Conservation (phyloP, 1,140 invertebrate species). For the Wasmannia auropunctata region DNA sequence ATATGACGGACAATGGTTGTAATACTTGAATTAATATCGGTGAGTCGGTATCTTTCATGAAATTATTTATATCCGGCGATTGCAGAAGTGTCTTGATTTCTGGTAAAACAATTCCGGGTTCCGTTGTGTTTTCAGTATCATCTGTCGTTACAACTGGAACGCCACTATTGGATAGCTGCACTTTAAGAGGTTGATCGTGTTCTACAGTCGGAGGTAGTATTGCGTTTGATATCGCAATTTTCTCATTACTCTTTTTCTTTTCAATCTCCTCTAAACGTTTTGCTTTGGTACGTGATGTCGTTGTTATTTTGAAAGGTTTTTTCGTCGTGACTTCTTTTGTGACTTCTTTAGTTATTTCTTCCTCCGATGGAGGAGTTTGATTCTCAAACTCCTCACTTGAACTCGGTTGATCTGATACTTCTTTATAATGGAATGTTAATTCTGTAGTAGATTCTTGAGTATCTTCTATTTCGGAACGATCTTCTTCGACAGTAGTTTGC, state of each 20-base stretch:
- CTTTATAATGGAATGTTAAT: not conserved
- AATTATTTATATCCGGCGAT: not conserved
- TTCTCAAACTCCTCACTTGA: not conserved
- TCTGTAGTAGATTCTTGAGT: not conserved
- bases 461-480: not conserved
- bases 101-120: slow-evolving; percentile 15
- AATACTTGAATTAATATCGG: slow-evolving; percentile 46
- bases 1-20: slow-evolving; percentile 33
- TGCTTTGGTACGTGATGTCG: not conserved
- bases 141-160: slow-evolving; percentile 10
- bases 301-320: not conserved
- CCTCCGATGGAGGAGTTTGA: not conserved
- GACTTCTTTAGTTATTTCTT: not conserved
- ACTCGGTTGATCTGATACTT: not conserved
- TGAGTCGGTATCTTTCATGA: not conserved
- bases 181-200: slow-evolving; percentile 18
- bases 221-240: not conserved
- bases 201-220: slow-evolving; percentile 46
- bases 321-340: not conserved
- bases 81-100: slow-evolving; percentile 16
- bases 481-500: not conserved
- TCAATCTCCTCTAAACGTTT: not conserved
- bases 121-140: not conserved
- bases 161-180: not conserved
- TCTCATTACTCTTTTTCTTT: not conserved